Evolutionary conservation across 2,797 vertebrate species (phyloP).

Genomic region (Karalla daura): DNA sequence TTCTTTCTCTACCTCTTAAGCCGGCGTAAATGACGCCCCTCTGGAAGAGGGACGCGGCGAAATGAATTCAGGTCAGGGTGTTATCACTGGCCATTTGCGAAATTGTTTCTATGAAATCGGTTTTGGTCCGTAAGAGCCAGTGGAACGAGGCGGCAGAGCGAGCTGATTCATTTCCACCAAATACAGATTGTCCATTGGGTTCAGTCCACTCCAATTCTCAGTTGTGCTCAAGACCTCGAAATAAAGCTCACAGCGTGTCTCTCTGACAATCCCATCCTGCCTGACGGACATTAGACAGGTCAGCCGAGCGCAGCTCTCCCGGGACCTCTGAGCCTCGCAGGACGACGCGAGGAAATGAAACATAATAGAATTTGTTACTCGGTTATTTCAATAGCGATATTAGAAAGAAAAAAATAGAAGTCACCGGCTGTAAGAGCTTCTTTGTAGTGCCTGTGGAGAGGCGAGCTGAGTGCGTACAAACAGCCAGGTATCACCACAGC

Average conservation of each 20-base stretch:
- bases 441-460: neutral
- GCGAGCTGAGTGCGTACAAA: neutral
- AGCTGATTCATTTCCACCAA: slow-evolving; percentile 39
- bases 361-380: neutral
- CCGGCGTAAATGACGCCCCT: slow-evolving; percentile 38
- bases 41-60: slow-evolving; percentile 30
- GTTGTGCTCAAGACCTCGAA: slow-evolving; percentile 2
- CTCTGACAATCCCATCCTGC: slow-evolving; percentile 19
- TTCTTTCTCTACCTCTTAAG: slow-evolving; percentile 51
- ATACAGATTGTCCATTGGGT: slow-evolving; percentile 15
- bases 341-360: neutral
- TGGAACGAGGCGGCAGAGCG: slow-evolving; percentile 10
- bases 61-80: slow-evolving; percentile 50
- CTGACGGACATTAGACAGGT: slow-evolving; percentile 27
- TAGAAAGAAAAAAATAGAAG: neutral
- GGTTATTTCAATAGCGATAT: neutral
- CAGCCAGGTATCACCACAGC: neutral
- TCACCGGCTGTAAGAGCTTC: neutral
- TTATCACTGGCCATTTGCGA: slow-evolving; percentile 28
- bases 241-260: neutral
- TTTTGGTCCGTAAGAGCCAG: slow-evolving; percentile 35
- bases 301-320: slow-evolving; percentile 1
- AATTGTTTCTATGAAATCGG: slow-evolving; percentile 53
- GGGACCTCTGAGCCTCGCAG: neutral
- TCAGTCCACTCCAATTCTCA: slow-evolving; percentile 34